Percentiles rank a stretch among this genome's conserved stretches.
phyloP scores from a whole-genome alignment of 2,888 invertebrate genomes.

The Archips xylosteana region DNA sequence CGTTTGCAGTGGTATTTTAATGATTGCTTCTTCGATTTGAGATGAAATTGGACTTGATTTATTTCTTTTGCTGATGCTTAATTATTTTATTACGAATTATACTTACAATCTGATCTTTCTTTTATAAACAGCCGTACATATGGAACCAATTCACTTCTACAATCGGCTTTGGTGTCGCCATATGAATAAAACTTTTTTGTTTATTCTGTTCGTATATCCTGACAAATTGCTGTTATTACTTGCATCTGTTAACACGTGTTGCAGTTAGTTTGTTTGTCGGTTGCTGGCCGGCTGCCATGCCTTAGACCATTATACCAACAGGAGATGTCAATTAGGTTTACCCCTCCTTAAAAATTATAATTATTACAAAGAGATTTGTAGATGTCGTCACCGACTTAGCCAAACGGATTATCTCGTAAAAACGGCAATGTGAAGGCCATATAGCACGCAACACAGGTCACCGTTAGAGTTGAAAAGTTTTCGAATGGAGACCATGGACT shows the following conservation, averaged over 20 bases:
- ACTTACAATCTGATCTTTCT: not conserved
- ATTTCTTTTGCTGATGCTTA: not conserved
- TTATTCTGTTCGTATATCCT: not conserved
- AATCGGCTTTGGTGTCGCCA: not conserved
- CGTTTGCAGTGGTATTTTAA: not conserved
- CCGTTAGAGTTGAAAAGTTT: too few species aligned
- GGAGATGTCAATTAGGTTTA: not conserved
- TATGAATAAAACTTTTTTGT: not conserved
- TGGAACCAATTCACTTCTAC: not conserved
- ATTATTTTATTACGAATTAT: not conserved
- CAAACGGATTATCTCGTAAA: too few species aligned
- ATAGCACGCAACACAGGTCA: too few species aligned
- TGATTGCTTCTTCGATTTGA: not conserved
- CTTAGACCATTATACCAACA: not conserved
- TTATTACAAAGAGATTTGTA: too few species aligned
- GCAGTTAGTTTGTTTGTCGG: conserved; percentile 8
- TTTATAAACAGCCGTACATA: not conserved
- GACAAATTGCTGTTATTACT: conserved; percentile 17
- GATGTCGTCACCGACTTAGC: too few species aligned
- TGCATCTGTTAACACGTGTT: conserved; percentile 27
- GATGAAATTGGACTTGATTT: not conserved
- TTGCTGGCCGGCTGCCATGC: conserved; percentile 19
- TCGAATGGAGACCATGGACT: too few species aligned
- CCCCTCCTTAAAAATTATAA: not conserved
- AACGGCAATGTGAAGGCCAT: too few species aligned